Evolutionary conservation across 2,113 vertebrate genomes (phyloP), one percentile per base, ranked within the genome.

Genomic region (Sinosuthora webbiana): DNA sequence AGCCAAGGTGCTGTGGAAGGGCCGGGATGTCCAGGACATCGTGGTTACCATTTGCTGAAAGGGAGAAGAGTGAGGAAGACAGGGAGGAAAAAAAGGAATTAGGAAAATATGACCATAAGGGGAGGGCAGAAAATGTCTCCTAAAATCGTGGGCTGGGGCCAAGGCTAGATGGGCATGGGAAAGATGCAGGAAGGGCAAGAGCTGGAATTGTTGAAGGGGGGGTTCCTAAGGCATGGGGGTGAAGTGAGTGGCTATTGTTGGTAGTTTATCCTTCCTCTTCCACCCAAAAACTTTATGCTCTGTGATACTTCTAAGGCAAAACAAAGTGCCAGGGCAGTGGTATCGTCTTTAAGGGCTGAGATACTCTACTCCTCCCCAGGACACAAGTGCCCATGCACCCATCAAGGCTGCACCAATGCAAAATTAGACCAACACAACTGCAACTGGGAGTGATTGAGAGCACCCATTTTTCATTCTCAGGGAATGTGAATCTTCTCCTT

Each of bases 211-310:
- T 62, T 65, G 50, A 83, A 59, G 22, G 10, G 12, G 1, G 7
- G 6, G 6, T 88, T 92, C 67, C 41, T 35, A 31, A 23, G 27
- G 11, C 2, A 3, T 6, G 6, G 6, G 10, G 13, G 18, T 2
- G 7, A 41, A 28, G 7, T 0, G 0, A 39, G 10, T 50, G 53
- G 9, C 11, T 75, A 12, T 24, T 68, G 22, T 30, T 64, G 20
- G 20, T 41, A 39, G 22, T 39, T 62, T 20, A 45, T 53, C 15
- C 37, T 33, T 60, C 27, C 35, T 47, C 27, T 37, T 67, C 44
- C 33, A 25, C n/a, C 10, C 2, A 0, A 24, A 64, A 89, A 8
- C 49, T 35, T 71, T 44, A 31, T 53, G 19, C 3, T 86, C 20
- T 1, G 2, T 45, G 56, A 5, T 23, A 16, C 9, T 83, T 28